Base-by-base conservation (phyloP, 2,113 vertebrate genomes). In the Trichomycterus rosablanca region DNA sequence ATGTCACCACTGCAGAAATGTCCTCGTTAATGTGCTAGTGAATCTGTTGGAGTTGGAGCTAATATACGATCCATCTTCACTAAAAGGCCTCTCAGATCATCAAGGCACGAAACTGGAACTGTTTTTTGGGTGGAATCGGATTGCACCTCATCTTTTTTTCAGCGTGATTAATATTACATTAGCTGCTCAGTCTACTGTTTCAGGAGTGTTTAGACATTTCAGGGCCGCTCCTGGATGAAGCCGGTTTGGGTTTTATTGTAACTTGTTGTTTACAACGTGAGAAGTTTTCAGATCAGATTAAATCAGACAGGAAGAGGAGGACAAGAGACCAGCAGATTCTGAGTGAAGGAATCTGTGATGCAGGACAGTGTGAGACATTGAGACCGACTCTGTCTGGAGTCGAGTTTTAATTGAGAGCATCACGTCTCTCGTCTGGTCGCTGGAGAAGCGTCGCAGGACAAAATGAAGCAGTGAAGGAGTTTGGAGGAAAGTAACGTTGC, bases 381-480 rank as follows among this genome's bases (percentile, higher is more conserved):
- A 26, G 16, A 18, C 40, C 10, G 10, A 9, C 24, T 44, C 11
- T 16, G 32, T 22, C 10, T 5, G 4, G 7, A 18, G 23, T 24
- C 44, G 20, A 44, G 24, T 24, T 24, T 44, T 82, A 86, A 88
- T 78, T 79, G 79, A 73, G 67, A 6, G 3, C 77, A 68, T 30
- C 37, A 56, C 70, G 76, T 71, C 39, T 76, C 71, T 61, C 55
- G 48, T 87, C 83, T 78, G 74, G 58, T 48, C 28, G 64, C 67
- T 59, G n/a, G n/a, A n/a, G n/a, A n/a, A n/a, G n/a, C n/a, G n/a
- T n/a, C n/a, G n/a, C n/a, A n/a, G n/a, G n/a, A n/a, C 28, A 24
- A 37, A 18, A 54, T 39, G 54, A 53, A 24, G 11, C 50, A 37
- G 9, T 54, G 10, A 14, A 7, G 26, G 28, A 18, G 30, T 11